phyloP scores from a whole-genome alignment of 2,113 vertebrate genomes.

The Scatophagus argus region DNA sequence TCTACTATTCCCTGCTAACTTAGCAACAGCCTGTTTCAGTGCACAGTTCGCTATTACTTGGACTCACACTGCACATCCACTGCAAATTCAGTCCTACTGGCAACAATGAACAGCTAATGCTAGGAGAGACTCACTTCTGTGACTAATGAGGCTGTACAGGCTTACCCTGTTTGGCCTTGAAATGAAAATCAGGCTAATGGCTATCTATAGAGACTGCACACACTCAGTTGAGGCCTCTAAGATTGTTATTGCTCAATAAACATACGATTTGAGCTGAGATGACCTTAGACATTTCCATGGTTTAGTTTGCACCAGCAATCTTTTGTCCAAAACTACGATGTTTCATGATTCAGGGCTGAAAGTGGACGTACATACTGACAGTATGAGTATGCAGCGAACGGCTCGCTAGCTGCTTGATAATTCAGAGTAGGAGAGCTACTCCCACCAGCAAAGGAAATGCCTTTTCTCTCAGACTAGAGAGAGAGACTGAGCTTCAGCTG shows the following conservation, averaged over 20 bases:
- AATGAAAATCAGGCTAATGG: slow-evolving; percentile 66
- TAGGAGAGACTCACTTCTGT: slow-evolving; percentile 30
- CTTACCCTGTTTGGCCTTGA: slow-evolving; percentile 48
- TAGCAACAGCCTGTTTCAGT: neutral
- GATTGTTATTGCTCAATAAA: slow-evolving; percentile 65
- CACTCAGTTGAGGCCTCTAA: slow-evolving; percentile 45
- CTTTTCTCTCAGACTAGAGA: slow-evolving; percentile 47
- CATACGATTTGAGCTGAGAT: slow-evolving; percentile 50
- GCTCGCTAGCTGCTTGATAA: slow-evolving; percentile 56
- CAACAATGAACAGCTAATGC: slow-evolving; percentile 22
- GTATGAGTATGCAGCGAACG: slow-evolving; percentile 18
- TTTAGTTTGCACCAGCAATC: slow-evolving; percentile 38
- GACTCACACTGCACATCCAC: slow-evolving; percentile 3
- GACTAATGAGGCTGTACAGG: slow-evolving; percentile 46
- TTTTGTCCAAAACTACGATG: slow-evolving; percentile 35
- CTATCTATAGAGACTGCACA: slow-evolving; percentile 53
- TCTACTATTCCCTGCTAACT: neutral
- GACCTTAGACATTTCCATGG: slow-evolving; percentile 41
- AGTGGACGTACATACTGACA: slow-evolving; percentile 42
- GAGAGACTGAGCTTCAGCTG: slow-evolving; percentile 44
- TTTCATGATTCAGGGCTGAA: slow-evolving; percentile 25
- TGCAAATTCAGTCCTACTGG: slow-evolving; percentile 23
- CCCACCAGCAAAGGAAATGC: slow-evolving; percentile 61
- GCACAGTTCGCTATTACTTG: neutral
- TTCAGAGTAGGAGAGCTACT: slow-evolving; percentile 59